Percentiles rank a stretch among this genome's conserved stretches.
Conservation (phyloP, 2,113 vertebrate genomes). For the Pardalotus punctatus region DNA sequence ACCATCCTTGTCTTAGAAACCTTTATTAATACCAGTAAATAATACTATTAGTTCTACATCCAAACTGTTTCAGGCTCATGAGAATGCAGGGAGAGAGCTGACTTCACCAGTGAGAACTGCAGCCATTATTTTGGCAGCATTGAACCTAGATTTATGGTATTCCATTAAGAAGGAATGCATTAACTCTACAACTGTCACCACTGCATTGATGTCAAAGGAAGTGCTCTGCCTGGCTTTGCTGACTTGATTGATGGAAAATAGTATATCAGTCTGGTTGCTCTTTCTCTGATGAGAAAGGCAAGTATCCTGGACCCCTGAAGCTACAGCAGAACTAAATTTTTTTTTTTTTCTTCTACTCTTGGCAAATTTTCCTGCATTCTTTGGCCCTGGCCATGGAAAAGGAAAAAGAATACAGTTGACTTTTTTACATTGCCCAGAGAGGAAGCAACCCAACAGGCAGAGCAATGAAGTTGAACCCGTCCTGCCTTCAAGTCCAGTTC, state of each 20-base stretch:
- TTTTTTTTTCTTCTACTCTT: conserved; percentile 1
- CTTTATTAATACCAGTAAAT: conserved; percentile 32
- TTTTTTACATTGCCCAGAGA: conserved; percentile 23
- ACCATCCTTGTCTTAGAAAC: not conserved
- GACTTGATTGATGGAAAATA: conserved; percentile 62
- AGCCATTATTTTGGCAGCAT: conserved; percentile 50
- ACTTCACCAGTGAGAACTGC: conserved; percentile 21
- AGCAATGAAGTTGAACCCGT: not conserved
- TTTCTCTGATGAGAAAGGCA: conserved; percentile 36
- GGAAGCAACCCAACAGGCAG: not conserved
- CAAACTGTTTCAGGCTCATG: not conserved
- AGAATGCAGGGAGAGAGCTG: conserved; percentile 4
- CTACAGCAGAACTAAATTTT: not conserved
- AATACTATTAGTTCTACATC: not conserved
- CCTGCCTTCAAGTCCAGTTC: not conserved
- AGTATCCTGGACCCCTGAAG: conserved; percentile 42
- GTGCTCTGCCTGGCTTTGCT: conserved; percentile 61
- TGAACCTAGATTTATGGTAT: conserved; percentile 68
- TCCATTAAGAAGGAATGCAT: conserved; percentile 65
- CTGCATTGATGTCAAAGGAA: conserved; percentile 60
- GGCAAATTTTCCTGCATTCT: conserved; percentile 35
- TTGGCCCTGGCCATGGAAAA: conserved; percentile 13
- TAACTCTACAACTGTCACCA: conserved; percentile 61
- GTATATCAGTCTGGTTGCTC: conserved; percentile 47
- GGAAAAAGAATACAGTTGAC: not conserved